Conservation (phyloP, 2,113 vertebrate species). For the Aptenodytes patagonicus region DNA sequence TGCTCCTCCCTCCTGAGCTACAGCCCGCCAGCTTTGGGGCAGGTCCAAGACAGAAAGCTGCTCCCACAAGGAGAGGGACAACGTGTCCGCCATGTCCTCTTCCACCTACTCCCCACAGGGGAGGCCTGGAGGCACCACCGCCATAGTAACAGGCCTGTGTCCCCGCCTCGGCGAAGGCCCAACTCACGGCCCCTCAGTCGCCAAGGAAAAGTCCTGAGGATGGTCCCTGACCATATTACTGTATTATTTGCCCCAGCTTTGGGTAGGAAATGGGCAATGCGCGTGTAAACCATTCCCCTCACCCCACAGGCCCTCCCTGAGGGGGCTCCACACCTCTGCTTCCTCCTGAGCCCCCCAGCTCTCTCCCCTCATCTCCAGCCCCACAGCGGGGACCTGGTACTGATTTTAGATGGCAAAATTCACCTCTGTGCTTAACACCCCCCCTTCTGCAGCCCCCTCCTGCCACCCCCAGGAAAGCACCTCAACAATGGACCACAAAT, state of each 20-base stretch:
- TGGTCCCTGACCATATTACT: not conserved
- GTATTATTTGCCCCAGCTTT: not conserved
- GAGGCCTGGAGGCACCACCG: not conserved
- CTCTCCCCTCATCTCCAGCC: not conserved
- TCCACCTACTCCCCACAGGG: too few species aligned
- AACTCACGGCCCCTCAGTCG: not conserved
- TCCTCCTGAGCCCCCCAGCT: not conserved
- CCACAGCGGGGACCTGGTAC: not conserved
- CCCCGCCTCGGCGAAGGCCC: not conserved
- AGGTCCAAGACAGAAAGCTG: not conserved
- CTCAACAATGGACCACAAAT: not conserved
- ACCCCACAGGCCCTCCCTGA: not conserved
- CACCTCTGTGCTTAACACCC: not conserved
- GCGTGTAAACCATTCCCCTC: not conserved
- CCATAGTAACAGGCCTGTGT: not conserved
- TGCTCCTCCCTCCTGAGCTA: not conserved
- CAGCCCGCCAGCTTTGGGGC: not conserved
- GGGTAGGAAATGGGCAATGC: not conserved
- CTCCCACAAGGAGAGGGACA: not conserved
- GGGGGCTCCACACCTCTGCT: not conserved
- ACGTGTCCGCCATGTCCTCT: rapidly evolving
- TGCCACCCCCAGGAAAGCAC: not conserved
- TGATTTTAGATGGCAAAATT: not conserved
- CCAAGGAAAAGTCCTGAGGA: not conserved
- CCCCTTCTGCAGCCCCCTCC: not conserved